Conservation (phyloP, 2,888 invertebrate species). For the Lissocephala sabroskyi region DNA sequence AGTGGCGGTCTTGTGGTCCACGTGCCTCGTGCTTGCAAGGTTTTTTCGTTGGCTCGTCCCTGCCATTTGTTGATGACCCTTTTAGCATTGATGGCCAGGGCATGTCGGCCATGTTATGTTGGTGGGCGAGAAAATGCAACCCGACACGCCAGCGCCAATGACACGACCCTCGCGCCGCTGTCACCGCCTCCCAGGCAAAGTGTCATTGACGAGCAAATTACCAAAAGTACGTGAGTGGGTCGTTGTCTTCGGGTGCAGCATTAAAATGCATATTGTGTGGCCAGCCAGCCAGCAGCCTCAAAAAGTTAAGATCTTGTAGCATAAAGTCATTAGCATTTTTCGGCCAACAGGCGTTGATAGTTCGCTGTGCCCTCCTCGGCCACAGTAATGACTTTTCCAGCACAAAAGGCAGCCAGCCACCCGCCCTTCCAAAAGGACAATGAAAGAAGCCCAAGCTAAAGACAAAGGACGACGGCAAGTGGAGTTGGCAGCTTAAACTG, state of each 20-base stretch:
- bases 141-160: no score
- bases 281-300: slow-evolving; percentile 22
- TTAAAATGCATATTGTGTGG: slow-evolving; percentile 57
- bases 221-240: slow-evolving; percentile 30
- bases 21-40: slow-evolving; percentile 24
- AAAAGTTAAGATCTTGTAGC: slow-evolving; percentile 52
- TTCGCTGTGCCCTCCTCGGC: slow-evolving; percentile 7
- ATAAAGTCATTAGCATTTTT: slow-evolving; percentile 62
- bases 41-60: no score
- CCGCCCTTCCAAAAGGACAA: no score
- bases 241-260: slow-evolving; percentile 35
- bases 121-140: slow-evolving; percentile 33
- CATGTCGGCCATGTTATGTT: slow-evolving; percentile 33
- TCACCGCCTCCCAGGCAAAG: no score
- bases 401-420: no score
- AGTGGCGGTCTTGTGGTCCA: no score
- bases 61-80: slow-evolving; percentile 14
- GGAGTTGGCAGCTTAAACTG: no score
- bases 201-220: slow-evolving; percentile 44
- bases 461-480: no score
- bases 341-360: slow-evolving; percentile 27
- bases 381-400: slow-evolving; percentile 18
- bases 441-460: no score
- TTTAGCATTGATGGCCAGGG: slow-evolving; percentile 30
- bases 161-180: no score